Conservation (phyloP, 2,113 vertebrate species). For the Sorex araneus region DNA sequence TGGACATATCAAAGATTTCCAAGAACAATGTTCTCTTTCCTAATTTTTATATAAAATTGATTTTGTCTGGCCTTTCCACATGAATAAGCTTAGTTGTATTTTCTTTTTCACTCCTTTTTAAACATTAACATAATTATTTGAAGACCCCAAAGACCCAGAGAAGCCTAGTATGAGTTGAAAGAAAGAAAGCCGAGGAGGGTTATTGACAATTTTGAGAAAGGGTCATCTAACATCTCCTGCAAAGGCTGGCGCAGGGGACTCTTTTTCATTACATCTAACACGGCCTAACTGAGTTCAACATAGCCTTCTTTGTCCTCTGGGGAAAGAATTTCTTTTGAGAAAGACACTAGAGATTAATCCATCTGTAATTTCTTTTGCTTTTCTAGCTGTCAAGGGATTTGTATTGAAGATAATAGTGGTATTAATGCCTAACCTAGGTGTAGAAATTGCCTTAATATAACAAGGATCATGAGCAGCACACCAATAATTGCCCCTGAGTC, state of each 20-base stretch:
- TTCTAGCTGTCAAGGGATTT: slow-evolving; percentile 86
- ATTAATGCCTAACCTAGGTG: slow-evolving; percentile 84
- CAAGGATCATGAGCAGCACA: slow-evolving; percentile 75
- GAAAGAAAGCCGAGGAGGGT: slow-evolving; percentile 71
- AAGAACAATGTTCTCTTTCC: slow-evolving; percentile 35
- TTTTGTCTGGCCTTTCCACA: slow-evolving; percentile 71
- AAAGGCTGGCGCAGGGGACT: slow-evolving; percentile 81
- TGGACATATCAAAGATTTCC: slow-evolving; percentile 73
- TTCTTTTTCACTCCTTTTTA: neutral
- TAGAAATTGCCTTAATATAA: slow-evolving; percentile 89
- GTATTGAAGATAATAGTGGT: slow-evolving; percentile 86
- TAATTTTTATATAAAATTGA: slow-evolving; percentile 83
- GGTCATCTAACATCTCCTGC: slow-evolving; percentile 63
- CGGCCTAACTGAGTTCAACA: slow-evolving; percentile 86
- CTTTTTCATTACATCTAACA: slow-evolving; percentile 87
- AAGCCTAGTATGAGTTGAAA: slow-evolving; percentile 68
- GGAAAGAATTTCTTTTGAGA: slow-evolving; percentile 76
- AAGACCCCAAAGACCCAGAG: slow-evolving; percentile 78
- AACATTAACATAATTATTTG: slow-evolving; percentile 71
- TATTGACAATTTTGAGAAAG: slow-evolving; percentile 85
- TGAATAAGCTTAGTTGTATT: slow-evolving; percentile 37
- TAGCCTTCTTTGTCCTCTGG: slow-evolving; percentile 81
- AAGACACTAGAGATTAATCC: slow-evolving; percentile 87
- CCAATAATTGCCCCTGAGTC: slow-evolving; percentile 84
- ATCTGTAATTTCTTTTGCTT: slow-evolving; percentile 86